Conservation (phyloP, 2,797 vertebrate species). For the Remorina albescens region DNA sequence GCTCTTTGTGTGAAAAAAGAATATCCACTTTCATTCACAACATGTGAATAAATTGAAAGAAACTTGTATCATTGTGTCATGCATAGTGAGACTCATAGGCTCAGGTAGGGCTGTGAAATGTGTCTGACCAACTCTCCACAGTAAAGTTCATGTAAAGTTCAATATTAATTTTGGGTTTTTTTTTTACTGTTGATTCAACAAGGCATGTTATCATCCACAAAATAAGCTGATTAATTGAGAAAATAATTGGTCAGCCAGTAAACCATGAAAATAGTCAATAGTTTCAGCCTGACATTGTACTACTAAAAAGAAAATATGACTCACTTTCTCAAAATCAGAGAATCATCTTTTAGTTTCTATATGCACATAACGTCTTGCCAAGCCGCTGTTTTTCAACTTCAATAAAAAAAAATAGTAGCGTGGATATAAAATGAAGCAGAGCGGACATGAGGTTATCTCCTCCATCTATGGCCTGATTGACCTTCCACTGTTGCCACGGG, state of each 20-base stretch:
- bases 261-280: background rate
- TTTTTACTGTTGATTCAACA: background rate
- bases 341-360: background rate
- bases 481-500: too few relatives aligned
- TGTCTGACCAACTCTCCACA: background rate
- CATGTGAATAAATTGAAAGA: background rate
- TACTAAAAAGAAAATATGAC: background rate
- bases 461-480: background rate
- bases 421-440: background rate
- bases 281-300: background rate
- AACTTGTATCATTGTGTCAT: background rate
- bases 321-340: background rate
- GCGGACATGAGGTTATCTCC: background rate
- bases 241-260: background rate
- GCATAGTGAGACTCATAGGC: background rate
- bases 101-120: background rate
- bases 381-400: background rate
- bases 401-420: background rate
- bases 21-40: constrained; percentile 3
- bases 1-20: background rate
- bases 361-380: background rate
- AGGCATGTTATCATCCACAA: too few relatives aligned
- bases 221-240: background rate
- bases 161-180: too few relatives aligned
- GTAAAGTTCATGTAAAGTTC: too few relatives aligned